Conservation (phyloP, 1,140 invertebrate species). For the Coptotermes formosanus region DNA sequence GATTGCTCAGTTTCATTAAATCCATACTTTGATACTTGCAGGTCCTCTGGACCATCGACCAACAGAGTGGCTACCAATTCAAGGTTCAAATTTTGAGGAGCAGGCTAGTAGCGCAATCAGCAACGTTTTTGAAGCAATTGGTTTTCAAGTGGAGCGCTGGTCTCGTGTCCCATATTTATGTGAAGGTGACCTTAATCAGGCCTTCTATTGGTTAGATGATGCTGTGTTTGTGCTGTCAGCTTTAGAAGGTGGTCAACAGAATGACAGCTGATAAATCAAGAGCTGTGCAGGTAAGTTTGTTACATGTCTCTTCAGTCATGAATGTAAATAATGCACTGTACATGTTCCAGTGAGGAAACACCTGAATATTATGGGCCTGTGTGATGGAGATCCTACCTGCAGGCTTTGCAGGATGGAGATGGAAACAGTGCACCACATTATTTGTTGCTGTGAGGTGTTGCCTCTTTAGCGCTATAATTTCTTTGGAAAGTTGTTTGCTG, state of each 20-base stretch:
- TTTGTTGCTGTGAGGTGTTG: no score
- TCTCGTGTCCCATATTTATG: constrained; percentile 87
- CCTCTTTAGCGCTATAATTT: no score
- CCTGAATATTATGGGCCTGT: no score
- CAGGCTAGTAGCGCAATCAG: constrained; percentile 70
- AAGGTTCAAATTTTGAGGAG: constrained; percentile 71
- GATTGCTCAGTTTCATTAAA: background rate
- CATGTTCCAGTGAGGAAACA: no score
- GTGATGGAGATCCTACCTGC: no score
- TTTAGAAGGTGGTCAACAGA: background rate
- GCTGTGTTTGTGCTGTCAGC: constrained; percentile 71
- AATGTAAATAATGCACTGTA: no score
- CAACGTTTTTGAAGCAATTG: constrained; percentile 67
- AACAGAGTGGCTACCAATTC: constrained; percentile 65
- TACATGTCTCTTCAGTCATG: no score
- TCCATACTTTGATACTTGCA: constrained; percentile 41
- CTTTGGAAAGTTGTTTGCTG: no score
- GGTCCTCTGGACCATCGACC: constrained; percentile 68
- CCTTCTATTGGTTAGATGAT: constrained; percentile 89
- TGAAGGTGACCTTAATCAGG: constrained; percentile 88
- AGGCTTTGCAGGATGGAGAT: no score
- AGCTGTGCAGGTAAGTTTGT: background rate
- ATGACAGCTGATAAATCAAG: background rate
- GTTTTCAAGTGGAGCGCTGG: constrained; percentile 75
- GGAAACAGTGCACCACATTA: no score